Evolutionary conservation across 2,113 vertebrate genomes (phyloP).

Genomic region (Oenanthe melanoleuca): DNA sequence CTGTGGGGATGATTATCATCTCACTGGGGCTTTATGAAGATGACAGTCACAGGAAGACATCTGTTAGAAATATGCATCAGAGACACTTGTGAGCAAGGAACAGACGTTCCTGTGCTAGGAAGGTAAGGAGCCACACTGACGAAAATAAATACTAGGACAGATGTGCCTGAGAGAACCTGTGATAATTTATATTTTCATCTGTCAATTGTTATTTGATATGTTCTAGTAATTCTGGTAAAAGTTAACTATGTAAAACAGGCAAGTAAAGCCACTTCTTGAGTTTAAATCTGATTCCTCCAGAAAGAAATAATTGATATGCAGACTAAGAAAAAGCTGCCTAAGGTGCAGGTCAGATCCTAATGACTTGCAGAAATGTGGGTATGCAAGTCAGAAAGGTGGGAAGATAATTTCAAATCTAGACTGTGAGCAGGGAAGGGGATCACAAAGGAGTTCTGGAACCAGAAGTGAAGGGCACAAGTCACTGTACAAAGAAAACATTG

Average conservation of each 20-base stretch:
- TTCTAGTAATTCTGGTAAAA: neutral
- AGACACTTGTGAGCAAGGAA: neutral
- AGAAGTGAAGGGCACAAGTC: neutral
- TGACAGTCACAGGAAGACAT: constrained; percentile 12
- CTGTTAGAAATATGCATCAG: constrained; percentile 10
- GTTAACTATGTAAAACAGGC: neutral
- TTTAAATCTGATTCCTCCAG: neutral
- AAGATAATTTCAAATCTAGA: neutral
- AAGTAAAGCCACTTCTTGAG: neutral
- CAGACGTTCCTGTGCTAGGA: neutral
- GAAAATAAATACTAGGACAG: neutral
- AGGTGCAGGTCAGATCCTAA: neutral
- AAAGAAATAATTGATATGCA: neutral
- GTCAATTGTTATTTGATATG: neutral
- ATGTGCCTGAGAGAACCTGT: constrained; percentile 2
- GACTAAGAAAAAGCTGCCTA: neutral
- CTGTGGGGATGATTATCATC: neutral
- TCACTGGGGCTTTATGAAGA: constrained; percentile 1
- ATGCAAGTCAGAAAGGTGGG: neutral
- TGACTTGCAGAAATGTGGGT: neutral
- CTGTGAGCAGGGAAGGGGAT: neutral
- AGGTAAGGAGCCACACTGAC: neutral
- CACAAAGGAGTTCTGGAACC: neutral
- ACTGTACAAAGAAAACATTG: neutral
- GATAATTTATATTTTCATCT: neutral